These are phyloP conservation scores for Hoplostethus mediterraneus DNA, from an alignment of 2,797 vertebrate species.

Conservation along the genomic window DNA sequence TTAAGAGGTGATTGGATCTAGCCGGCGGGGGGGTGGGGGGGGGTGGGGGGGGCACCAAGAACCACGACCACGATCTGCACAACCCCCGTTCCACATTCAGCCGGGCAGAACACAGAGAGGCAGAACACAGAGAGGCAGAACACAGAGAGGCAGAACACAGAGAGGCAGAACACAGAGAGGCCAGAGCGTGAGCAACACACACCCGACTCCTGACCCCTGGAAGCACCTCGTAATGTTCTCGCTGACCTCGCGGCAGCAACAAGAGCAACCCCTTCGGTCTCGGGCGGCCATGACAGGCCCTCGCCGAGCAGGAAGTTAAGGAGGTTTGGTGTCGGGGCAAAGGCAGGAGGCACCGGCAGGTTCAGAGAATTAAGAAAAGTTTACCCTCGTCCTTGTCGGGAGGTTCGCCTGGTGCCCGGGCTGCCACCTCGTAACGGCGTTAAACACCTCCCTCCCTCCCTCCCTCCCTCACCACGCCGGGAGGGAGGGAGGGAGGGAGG, in stretches of 20 bases:
- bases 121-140: conserved; percentile 41
- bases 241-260: conserved; percentile 64
- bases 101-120: conserved; percentile 13
- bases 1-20: conserved; percentile 2
- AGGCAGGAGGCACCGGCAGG: conserved; percentile 60
- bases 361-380: conserved; percentile 83
- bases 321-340: conserved; percentile 54
- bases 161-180: conserved; percentile 38
- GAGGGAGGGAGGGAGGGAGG: too few species aligned
- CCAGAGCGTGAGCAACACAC: conserved; percentile 39
- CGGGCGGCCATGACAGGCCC: conserved; percentile 55
- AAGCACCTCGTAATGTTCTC: conserved; percentile 68
- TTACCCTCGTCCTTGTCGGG: conserved; percentile 68
- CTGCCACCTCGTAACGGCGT: conserved; percentile 76
- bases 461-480: too few species aligned
- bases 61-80: not conserved
- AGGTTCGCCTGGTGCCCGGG: conserved; percentile 62
- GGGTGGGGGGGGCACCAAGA: not conserved
- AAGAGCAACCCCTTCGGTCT: conserved; percentile 54
- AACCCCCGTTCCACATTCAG: conserved; percentile 13
- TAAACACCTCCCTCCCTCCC: conserved; percentile 80
- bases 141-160: conserved; percentile 28
- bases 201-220: conserved; percentile 55
- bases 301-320: conserved; percentile 54
- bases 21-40: too few species aligned